Conservation (phyloP, 2,797 vertebrate species). For the Tragopan temminckii region DNA sequence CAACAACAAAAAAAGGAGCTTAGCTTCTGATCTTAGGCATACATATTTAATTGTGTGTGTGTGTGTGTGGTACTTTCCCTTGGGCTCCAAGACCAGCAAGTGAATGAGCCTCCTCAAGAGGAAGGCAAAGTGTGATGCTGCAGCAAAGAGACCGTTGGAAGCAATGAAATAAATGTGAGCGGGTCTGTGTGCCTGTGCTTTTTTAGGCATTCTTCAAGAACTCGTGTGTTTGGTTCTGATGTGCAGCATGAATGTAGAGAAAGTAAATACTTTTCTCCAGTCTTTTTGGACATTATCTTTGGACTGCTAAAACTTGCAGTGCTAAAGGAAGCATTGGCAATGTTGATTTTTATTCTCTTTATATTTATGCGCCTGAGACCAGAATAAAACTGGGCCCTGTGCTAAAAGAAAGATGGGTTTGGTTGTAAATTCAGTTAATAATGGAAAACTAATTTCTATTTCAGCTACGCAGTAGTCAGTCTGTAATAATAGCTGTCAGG, state of each 20-base stretch:
- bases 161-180: neutral
- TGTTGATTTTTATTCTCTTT: neutral
- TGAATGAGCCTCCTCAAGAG: neutral
- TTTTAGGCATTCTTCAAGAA: neutral
- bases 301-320: neutral
- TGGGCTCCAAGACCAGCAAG: neutral
- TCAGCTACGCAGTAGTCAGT: neutral
- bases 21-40: neutral
- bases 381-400: neutral
- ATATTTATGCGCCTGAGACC: neutral
- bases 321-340: neutral
- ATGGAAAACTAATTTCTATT: neutral
- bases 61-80: neutral
- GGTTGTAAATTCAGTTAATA: constrained; percentile 24
- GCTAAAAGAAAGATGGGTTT: neutral
- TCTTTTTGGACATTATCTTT: neutral
- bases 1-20: neutral
- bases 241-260: neutral
- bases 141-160: neutral
- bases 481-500: neutral
- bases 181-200: neutral
- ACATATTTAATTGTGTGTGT: neutral
- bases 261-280: neutral
- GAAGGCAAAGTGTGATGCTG: neutral
- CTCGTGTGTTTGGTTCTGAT: neutral